Evolutionary conservation across 2,888 invertebrate species (phyloP), one percentile per base, ranked within the genome.

Genomic region (Microchrysa polita): DNA sequence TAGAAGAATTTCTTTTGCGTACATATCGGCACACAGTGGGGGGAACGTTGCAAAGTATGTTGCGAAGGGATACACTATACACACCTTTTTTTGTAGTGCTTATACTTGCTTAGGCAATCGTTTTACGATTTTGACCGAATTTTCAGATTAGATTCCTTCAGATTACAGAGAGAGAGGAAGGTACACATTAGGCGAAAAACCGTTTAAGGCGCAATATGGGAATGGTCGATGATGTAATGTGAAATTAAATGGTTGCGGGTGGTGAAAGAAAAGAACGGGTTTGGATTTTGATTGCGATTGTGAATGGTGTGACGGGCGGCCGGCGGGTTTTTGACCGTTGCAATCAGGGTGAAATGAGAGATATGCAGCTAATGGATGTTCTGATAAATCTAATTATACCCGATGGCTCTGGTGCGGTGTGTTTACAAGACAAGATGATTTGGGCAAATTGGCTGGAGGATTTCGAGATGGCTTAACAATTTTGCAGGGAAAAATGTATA

Each of bases 81-180:
- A n/a, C n/a, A n/a, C n/a, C n/a, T n/a, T n/a, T n/a, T n/a, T 44
- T 40, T 10, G 18, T 16, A 42, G 44, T 63, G 55, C 20, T 27
- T n/a, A n/a, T n/a, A n/a, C n/a, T n/a, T n/a, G 67, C 53, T 42
- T 40, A 69, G 57, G 69, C 69, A 69, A 69, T 69, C 69, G 57
- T 69, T 69, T 57, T 69, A 57, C 69, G 69, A 55, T 69, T 69
- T 69, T 69, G 69, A 57, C 57, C 57, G 69, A 69, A 69, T 69
- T 57, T 42, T 57, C 14, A 57, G 57, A 57, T 40, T 69, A 57
- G 57, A 57, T 40, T 69, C 55, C 40, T 65, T 48, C 55, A 65
- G 69, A 69, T 69, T 69, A 22, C 16, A 69, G 55, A 23, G n/a
- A n/a, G n/a, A n/a, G n/a, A n/a, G n/a, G n/a, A n/a, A n/a, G 57